Evolutionary conservation across 2,888 invertebrate species (phyloP), one percentile per base, ranked within the genome.

Genomic region (Allygus modestus): DNA sequence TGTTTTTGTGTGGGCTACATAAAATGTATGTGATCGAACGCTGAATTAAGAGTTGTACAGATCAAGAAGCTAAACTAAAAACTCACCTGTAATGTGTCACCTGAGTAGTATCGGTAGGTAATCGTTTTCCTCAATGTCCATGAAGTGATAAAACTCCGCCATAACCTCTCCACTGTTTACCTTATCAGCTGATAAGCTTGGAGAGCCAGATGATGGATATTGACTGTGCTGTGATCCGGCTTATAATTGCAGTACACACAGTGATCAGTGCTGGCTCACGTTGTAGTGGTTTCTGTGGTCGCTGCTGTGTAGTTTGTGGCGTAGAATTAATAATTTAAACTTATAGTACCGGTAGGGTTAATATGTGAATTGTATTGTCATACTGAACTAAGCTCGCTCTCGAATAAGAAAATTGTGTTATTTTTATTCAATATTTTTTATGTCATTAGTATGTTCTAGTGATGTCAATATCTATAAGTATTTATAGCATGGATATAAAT

Each of bases 131-230:
- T 28, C 2, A 17, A 65, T 5, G 65, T 31, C 65, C 31, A 65
- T 65, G 54, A 54, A 54, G 23, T 54, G 65, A 65, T 65, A 65
- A 65, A 12, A 28, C 28, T 65, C 15, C 11, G 15, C 0, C 65
- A 31, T 65, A 65, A 65, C 58, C 2, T 1, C 58, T 65, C 17
- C 5, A 54, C 54, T 54, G 54, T 54, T 51, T 31, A 28, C n/a
- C 65, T 65, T 65, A 65, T 65, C 65, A 65, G 12, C 65, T 31
- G 65, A 65, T 65, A 65, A 65, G 15, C 28, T 26, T 65, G 0
- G 28, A 65, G 65, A 12, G 65, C 15, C 5, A 28, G 26, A 65
- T 65, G 28, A 54, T 4, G 2, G 54, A 54, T 54, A 28, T 28
- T 15, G 65, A 58, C 26, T 58, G 58, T 58, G 58, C 54, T 20